Percentiles rank a stretch among this genome's conserved stretches.
Conservation (phyloP, 2,797 vertebrate genomes). For the Danio albolineatus region DNA sequence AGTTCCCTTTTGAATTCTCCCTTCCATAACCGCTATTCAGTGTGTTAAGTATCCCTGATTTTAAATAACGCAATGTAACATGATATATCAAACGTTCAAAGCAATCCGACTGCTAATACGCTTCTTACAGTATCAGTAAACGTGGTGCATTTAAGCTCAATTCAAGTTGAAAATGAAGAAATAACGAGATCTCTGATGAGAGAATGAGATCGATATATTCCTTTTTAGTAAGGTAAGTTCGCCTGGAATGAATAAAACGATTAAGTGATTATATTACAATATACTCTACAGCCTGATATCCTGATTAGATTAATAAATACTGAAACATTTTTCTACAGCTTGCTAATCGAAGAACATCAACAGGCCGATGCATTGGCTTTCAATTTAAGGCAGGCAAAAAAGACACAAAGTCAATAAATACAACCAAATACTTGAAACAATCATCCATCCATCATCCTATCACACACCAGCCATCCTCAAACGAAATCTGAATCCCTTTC, state of each 20-base stretch:
- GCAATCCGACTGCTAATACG: neutral
- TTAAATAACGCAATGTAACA: constrained; percentile 39
- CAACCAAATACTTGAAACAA: constrained; percentile 31
- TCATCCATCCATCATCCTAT: neutral
- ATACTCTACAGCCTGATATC: constrained; percentile 20
- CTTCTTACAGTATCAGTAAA: constrained; percentile 18
- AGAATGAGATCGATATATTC: constrained; percentile 8
- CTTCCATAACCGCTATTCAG: constrained; percentile 18
- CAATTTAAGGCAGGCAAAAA: constrained; percentile 66
- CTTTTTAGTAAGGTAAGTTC: constrained; percentile 5
- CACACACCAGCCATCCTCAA: neutral
- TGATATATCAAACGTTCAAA: constrained; percentile 20
- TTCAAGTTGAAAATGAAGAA: constrained; percentile 33
- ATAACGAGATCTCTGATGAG: neutral
- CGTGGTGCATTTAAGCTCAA: constrained; percentile 15
- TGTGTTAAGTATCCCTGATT: constrained; percentile 61
- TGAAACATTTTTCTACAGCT: constrained; percentile 35
- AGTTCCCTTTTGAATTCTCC: constrained; percentile 19
- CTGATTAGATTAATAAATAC: constrained; percentile 39
- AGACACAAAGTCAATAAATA: constrained; percentile 56
- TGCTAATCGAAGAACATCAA: constrained; percentile 48
- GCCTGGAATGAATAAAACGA: constrained; percentile 11
- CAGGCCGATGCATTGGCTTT: constrained; percentile 54
- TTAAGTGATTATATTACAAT: constrained; percentile 19
- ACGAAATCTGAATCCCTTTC: constrained; percentile 8